These are phyloP conservation scores for Cantharis lateralis DNA, from an alignment of 2,888 invertebrate species.

Conservation along the genomic window DNA sequence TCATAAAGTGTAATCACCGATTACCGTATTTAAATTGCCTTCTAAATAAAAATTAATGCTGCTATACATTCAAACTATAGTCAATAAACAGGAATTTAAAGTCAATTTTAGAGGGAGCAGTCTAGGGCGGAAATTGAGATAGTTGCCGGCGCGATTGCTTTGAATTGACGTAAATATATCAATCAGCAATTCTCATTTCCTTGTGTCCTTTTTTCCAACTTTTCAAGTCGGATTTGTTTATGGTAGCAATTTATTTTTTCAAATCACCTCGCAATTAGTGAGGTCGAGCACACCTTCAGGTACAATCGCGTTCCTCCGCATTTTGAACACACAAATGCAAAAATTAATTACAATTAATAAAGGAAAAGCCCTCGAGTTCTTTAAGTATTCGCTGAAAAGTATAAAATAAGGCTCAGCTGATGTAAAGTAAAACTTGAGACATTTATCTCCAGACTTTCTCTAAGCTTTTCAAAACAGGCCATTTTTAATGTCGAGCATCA, in stretches of 20 bases:
- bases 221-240: not conserved
- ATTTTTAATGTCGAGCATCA: not conserved
- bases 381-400: not conserved
- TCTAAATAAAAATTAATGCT: conserved; percentile 38
- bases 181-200: conserved; percentile 41
- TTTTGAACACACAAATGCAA: not conserved
- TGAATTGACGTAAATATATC: conserved; percentile 38
- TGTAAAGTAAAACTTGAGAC: not conserved
- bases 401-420: not conserved
- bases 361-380: not conserved
- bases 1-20: conserved; percentile 31
- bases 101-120: conserved; percentile 35
- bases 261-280: not conserved
- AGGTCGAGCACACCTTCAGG: not conserved
- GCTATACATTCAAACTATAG: conserved; percentile 29
- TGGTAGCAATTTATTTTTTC: not conserved
- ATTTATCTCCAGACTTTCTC: not conserved
- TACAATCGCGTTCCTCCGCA: not conserved
- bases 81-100: conserved; percentile 41
- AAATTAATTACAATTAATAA: not conserved
- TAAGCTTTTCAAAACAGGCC: not conserved
- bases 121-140: conserved; percentile 36
- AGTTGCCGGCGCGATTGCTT: conserved; percentile 36
- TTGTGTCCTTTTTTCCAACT: conserved; percentile 19
- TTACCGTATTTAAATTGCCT: conserved; percentile 32